A percentile compares a stretch with the other conserved stretches of the same genome.
These are phyloP conservation scores for Danio choprae DNA, from an alignment of 2,797 vertebrate species.

Conservation along the genomic window DNA sequence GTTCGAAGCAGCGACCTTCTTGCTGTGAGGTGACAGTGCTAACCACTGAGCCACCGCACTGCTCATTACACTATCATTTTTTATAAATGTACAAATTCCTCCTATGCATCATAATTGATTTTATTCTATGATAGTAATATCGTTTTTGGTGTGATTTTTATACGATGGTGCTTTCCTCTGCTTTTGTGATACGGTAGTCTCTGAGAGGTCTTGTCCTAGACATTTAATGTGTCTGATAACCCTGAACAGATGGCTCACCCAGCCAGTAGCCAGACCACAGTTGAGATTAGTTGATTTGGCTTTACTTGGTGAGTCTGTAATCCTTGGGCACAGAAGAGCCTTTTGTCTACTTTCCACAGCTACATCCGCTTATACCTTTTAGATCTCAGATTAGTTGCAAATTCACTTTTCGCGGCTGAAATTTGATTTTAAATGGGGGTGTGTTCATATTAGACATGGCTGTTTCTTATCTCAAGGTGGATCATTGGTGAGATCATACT, in stretches of 20 bases:
- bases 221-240: conserved; percentile 47
- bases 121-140: too few species aligned
- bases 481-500: conserved; percentile 29
- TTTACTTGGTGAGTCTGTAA: conserved; percentile 56
- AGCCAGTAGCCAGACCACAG: conserved; percentile 40
- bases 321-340: conserved; percentile 40
- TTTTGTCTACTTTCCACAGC: conserved; percentile 46
- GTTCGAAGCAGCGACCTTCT: too few species aligned
- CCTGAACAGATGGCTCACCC: conserved; percentile 59
- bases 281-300: conserved; percentile 50
- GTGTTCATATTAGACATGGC: conserved; percentile 28
- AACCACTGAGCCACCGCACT: too few species aligned
- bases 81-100: too few species aligned
- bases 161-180: not conserved
- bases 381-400: conserved; percentile 29
- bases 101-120: too few species aligned
- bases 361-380: conserved; percentile 31
- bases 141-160: not conserved
- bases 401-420: conserved; percentile 32
- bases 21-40: too few species aligned
- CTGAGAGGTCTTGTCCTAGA: conserved; percentile 10
- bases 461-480: conserved; percentile 34
- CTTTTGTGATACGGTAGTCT: not conserved
- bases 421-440: conserved; percentile 28
- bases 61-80: too few species aligned